Percentiles rank a stretch among this genome's conserved stretches.
Evolutionary conservation across 2,888 invertebrate species (phyloP).

Genomic region (Tenthredo livida): DNA sequence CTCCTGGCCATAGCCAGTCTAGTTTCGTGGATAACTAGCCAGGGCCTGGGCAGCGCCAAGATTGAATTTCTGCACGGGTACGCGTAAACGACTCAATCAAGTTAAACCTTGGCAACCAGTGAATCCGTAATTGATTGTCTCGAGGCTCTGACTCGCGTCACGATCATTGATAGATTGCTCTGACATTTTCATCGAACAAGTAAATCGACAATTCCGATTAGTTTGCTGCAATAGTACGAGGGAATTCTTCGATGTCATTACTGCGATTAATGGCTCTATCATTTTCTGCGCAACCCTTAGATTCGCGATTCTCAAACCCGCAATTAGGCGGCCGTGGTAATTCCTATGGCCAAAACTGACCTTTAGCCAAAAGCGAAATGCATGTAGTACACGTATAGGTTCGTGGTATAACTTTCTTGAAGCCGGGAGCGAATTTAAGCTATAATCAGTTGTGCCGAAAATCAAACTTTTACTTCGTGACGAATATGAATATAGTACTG

Average conservation of each 20-base stretch:
- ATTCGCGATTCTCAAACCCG: neutral
- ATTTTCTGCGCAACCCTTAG: neutral
- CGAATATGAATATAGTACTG: neutral
- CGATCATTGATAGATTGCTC: conserved; percentile 6
- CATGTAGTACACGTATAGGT: no score
- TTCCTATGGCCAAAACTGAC: neutral
- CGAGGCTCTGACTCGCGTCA: conserved; percentile 22
- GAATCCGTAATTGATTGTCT: conserved; percentile 24
- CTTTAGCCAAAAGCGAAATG: neutral
- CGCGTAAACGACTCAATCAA: neutral
- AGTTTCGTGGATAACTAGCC: no score
- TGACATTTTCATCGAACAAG: conserved; percentile 32
- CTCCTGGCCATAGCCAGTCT: no score
- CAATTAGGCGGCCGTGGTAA: neutral
- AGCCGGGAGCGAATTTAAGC: neutral
- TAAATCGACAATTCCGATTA: conserved; percentile 24
- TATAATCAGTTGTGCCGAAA: neutral
- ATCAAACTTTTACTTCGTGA: neutral
- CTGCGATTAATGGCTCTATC: neutral
- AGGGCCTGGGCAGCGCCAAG: no score
- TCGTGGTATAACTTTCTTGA: neutral
- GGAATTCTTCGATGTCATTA: neutral
- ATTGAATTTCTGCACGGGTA: no score
- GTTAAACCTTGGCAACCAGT: neutral
- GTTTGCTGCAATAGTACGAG: neutral